Base-by-base conservation (phyloP, 1,140 invertebrate species). In the Pomacea maculata region DNA sequence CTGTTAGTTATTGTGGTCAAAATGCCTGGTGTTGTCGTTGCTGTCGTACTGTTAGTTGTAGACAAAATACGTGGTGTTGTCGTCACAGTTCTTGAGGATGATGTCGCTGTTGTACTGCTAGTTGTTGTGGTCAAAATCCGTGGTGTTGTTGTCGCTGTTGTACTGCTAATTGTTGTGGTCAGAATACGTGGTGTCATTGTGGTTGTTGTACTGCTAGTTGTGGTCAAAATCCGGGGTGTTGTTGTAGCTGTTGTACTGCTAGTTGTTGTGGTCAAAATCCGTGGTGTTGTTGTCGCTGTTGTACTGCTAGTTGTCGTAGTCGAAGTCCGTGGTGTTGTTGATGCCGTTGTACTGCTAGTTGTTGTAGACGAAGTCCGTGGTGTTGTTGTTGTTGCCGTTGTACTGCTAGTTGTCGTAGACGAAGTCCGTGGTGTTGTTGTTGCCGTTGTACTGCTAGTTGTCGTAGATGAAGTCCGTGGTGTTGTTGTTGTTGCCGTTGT, bases 371-470 rank as follows among this genome's bases (percentile, higher is more conserved):
- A 29, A 67, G 74, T 54, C 4, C 57, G 70, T n/a, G 9, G 9
- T 34, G 75, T 45, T 29, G 73, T 45, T 12, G 80, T 80, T 15
- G 79, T 80, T 12, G 75, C 65, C 10, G 80, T 67, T 45, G 67
- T 67, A 64, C 21, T 78, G 29, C 74, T 68, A 78, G 74, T 80
- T 34, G 72, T 75, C 55, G 79, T 79, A 78, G 74, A 61, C 55
- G 72, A 55, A 52, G 72, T 78, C 7, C 73, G 63, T 61, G 74
- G 63, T 61, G 74, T 65, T 34, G 74, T 77, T 8, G 54, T 77
- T 61, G 73, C 72, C 55, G 64, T 80, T 17, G 79, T 78, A 65
- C 73, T 80, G 25, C 29, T 80, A 78, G 79, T 80, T 61, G 79
- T 80, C 17, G 74, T 79, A 63, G 34, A 4, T 1, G 10, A 14